Percentiles rank a stretch among this genome's conserved stretches.
Conservation (phyloP, 1,140 invertebrate species). For the Oryzaephilus surinamensis region DNA sequence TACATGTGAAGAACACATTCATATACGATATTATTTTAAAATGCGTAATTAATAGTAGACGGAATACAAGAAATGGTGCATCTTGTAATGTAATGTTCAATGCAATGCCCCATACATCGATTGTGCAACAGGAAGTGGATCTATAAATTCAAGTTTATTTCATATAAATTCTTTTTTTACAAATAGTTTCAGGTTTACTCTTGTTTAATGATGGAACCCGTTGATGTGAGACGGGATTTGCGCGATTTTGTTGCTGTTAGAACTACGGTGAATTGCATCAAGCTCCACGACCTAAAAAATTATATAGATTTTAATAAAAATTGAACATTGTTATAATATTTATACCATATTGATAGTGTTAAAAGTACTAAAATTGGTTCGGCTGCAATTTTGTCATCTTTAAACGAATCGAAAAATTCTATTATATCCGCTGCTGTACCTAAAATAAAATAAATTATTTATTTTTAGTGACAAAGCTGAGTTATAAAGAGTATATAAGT, state of each 20-base stretch:
- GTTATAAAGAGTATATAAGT: not conserved
- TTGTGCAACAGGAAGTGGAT: conserved; percentile 59
- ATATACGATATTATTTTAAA: conserved; percentile 84
- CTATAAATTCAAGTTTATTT: conserved; percentile 27
- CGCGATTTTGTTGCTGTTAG: conserved; percentile 76
- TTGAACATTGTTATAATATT: conserved; percentile 1
- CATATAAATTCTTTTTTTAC: not conserved
- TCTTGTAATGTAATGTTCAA: conserved; percentile 71
- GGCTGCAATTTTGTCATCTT: conserved; percentile 66
- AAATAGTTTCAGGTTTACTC: conserved; percentile 22
- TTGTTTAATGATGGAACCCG: conserved; percentile 32
- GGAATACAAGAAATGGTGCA: conserved; percentile 73
- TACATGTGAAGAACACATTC: conserved; percentile 89
- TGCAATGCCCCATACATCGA: conserved; percentile 74
- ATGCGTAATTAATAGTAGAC: conserved; percentile 71
- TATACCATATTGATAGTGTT: conserved; percentile 65
- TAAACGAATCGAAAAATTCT: conserved; percentile 93
- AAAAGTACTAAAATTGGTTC: conserved; percentile 64
- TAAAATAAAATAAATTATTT: conserved; percentile 23
- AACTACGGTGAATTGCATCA: conserved; percentile 84
- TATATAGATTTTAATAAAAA: conserved; percentile 1
- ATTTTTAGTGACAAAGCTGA: not conserved
- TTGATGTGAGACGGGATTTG: conserved; percentile 53
- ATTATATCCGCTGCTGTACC: conserved; percentile 88
- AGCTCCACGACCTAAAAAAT: conserved; percentile 57